phyloP scores from a whole-genome alignment of 1,140 invertebrate genomes.

The Trachymyrmex cornetzi region DNA sequence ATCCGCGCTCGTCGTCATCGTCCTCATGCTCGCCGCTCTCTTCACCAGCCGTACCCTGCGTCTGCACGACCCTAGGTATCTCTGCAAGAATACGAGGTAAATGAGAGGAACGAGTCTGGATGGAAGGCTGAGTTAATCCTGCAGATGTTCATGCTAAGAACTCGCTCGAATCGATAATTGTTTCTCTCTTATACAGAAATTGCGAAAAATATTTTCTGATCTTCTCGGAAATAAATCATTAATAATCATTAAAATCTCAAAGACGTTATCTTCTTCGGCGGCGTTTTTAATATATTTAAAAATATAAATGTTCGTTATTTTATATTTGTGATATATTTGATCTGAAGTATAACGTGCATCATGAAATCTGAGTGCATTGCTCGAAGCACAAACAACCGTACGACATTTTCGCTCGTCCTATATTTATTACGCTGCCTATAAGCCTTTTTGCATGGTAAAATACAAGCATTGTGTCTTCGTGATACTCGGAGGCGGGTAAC shows the following conservation, averaged over 20 bases:
- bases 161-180: conserved; percentile 13
- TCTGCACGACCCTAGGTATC: conserved; percentile 88
- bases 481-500: not conserved
- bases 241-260: not conserved
- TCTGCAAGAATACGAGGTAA: conserved; percentile 83
- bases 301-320: not conserved
- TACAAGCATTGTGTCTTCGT: not conserved
- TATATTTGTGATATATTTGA: not conserved
- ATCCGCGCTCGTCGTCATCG: conserved; percentile 82
- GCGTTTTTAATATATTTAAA: not conserved
- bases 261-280: not conserved
- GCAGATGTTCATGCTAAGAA: conserved; percentile 4
- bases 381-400: not conserved
- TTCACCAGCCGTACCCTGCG: conserved; percentile 88
- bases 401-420: not conserved
- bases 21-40: conserved; percentile 86
- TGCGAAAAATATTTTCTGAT: not conserved
- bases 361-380: not conserved
- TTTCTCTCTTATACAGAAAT: conserved; percentile 16
- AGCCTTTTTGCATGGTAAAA: not conserved
- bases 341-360: not conserved
- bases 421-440: not conserved
- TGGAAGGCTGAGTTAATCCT: conserved; percentile 40
- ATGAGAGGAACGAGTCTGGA: conserved; percentile 32
- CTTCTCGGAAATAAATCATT: not conserved